Percentiles rank a stretch among this genome's conserved stretches.
These are phyloP conservation scores for Sebastes reedi DNA, from an alignment of 2,797 vertebrate genomes.

Conservation along the genomic window DNA sequence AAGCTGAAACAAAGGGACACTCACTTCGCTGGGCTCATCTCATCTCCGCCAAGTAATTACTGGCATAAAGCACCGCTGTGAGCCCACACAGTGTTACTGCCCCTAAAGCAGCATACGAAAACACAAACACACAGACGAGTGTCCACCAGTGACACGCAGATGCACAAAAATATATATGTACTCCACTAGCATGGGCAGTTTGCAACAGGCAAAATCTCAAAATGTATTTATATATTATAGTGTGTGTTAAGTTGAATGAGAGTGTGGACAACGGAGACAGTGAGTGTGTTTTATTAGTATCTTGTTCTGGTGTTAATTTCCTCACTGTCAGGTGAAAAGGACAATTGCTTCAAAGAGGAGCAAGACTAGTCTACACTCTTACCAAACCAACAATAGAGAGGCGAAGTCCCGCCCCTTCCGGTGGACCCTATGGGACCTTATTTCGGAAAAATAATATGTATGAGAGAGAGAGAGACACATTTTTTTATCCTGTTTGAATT, in stretches of 20 bases:
- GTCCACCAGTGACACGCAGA: conserved; percentile 4
- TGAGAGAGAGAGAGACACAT: too few species aligned
- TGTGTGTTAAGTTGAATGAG: background rate
- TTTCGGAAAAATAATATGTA: too few species aligned
- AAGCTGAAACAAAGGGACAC: conserved; percentile 51
- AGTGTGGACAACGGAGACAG: background rate
- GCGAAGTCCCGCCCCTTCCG: too few species aligned
- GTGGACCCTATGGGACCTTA: too few species aligned
- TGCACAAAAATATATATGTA: background rate
- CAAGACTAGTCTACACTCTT: background rate
- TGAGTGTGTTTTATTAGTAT: background rate
- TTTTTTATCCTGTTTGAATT: too few species aligned
- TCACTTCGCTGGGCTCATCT: conserved; percentile 49
- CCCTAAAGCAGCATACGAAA: conserved; percentile 22
- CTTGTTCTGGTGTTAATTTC: background rate
- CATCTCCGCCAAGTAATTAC: conserved; percentile 64
- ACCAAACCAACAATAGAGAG: background rate
- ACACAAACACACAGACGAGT: conserved; percentile 21
- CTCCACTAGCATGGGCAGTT: background rate
- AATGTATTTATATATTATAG: background rate
- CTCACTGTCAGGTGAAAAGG: background rate
- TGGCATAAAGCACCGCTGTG: conserved; percentile 51
- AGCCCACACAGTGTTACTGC: conserved; percentile 36
- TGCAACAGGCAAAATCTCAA: background rate
- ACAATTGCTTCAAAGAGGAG: too few species aligned